phyloP scores from a whole-genome alignment of 1,140 invertebrate species.

The Drosophila truncata region DNA sequence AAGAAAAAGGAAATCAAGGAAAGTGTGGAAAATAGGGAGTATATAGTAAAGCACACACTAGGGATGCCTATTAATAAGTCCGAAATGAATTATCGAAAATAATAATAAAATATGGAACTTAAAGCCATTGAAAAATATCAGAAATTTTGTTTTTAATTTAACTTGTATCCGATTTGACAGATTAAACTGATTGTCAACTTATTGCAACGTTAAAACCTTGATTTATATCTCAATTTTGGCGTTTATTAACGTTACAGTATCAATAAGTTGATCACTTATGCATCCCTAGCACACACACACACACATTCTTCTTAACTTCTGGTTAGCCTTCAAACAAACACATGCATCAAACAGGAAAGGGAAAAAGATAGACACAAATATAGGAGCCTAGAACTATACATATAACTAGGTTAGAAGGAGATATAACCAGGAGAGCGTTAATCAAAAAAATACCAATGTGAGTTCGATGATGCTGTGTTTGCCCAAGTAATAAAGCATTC shows the following conservation, averaged over 20 bases:
- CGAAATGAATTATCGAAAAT: not conserved
- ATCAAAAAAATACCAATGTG: conserved; percentile 85
- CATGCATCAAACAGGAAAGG: conserved; percentile 42
- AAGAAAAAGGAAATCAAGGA: conserved; percentile 15
- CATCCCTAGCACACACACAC: conserved; percentile 5
- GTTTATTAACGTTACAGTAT: not conserved
- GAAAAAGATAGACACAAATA: conserved; percentile 14
- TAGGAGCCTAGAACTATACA: conserved; percentile 59
- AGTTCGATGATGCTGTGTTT: conserved; percentile 85
- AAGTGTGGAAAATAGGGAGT: conserved; percentile 14
- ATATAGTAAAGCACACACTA: conserved; percentile 19
- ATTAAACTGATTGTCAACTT: not conserved
- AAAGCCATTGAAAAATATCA: not conserved
- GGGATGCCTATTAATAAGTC: not conserved
- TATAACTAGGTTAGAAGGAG: conserved; percentile 68
- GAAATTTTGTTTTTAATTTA: no score
- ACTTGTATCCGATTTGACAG: not conserved
- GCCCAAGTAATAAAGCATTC: conserved; percentile 85
- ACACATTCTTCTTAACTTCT: conserved; percentile 12
- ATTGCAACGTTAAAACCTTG: not conserved
- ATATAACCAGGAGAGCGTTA: conserved; percentile 74
- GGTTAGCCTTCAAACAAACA: conserved; percentile 36
- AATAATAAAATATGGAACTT: not conserved
- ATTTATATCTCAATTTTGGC: not conserved
- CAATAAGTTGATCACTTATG: not conserved